phyloP scores from a whole-genome alignment of 2,888 invertebrate genomes.

The Acholoe squamosa region DNA sequence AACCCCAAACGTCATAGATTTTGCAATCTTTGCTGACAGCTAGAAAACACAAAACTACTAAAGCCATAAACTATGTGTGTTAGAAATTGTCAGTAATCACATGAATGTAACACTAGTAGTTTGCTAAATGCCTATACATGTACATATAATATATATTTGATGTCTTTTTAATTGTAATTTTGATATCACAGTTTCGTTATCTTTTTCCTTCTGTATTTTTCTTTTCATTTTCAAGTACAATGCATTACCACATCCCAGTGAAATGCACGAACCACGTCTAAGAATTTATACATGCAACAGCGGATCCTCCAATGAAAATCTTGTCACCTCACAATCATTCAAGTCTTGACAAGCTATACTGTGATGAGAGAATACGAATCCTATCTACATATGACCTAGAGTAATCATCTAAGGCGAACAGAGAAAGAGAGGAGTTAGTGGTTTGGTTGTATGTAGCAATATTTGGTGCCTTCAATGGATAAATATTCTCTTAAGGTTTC shows the following conservation, averaged over 20 bases:
- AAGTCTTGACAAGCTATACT: no score
- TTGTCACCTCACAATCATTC: no score
- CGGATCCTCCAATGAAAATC: no score
- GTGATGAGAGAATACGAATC: no score
- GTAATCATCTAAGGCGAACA: no score
- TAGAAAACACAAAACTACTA: neutral
- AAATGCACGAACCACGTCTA: neutral
- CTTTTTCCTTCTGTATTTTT: no score
- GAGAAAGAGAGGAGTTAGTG: no score
- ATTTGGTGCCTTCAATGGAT: no score
- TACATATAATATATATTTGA: conserved; percentile 4
- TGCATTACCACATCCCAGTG: neutral
- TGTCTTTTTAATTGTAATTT: neutral
- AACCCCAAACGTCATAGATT: neutral
- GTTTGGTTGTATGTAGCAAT: no score
- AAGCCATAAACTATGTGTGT: neutral
- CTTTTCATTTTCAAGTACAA: neutral
- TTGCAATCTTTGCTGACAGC: neutral
- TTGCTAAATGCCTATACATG: neutral
- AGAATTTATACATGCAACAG: neutral
- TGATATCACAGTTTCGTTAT: conserved; percentile 20
- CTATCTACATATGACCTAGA: no score
- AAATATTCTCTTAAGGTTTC: no score
- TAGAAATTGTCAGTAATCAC: neutral
- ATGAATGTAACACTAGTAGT: neutral